Evolutionary conservation across 1,140 invertebrate species (phyloP).

Genomic region (Homarus americanus): DNA sequence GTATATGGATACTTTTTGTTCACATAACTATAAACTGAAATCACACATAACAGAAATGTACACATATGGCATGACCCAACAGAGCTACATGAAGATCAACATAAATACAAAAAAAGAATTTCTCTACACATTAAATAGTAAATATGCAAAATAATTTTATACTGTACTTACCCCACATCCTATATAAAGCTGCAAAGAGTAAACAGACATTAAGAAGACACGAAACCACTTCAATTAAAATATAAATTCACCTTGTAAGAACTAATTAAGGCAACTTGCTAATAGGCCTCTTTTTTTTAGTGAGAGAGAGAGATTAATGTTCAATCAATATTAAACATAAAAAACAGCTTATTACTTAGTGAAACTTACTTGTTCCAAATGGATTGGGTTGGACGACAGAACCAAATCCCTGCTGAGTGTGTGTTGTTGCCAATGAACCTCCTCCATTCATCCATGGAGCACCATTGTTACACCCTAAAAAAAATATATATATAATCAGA

Average conservation of each 20-base stretch:
- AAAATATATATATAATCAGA: not conserved
- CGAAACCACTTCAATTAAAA: no score
- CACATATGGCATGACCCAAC: not conserved
- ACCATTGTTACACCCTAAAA: constrained; percentile 24
- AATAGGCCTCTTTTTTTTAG: no score
- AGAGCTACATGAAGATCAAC: not conserved
- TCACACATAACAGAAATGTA: no score
- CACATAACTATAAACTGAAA: no score
- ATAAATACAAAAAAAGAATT: not conserved
- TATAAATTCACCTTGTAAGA: no score
- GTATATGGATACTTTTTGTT: no score
- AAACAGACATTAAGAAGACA: no score
- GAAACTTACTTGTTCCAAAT: constrained; percentile 59
- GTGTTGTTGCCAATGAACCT: not conserved
- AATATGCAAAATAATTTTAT: not conserved
- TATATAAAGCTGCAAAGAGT: constrained; percentile 48
- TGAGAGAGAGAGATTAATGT: no score
- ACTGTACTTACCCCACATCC: constrained; percentile 65
- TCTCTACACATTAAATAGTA: not conserved
- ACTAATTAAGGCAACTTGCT: no score
- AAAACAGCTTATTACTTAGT: not conserved
- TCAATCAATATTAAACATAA: not conserved
- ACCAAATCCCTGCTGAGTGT: constrained; percentile 58
- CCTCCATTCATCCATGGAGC: constrained; percentile 33
- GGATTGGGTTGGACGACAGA: constrained; percentile 53